A percentile compares a stretch with the other conserved stretches of the same genome.
These are phyloP conservation scores for Cyprinodon diabolis DNA, from an alignment of 2,797 vertebrate genomes.

Conservation along the genomic window DNA sequence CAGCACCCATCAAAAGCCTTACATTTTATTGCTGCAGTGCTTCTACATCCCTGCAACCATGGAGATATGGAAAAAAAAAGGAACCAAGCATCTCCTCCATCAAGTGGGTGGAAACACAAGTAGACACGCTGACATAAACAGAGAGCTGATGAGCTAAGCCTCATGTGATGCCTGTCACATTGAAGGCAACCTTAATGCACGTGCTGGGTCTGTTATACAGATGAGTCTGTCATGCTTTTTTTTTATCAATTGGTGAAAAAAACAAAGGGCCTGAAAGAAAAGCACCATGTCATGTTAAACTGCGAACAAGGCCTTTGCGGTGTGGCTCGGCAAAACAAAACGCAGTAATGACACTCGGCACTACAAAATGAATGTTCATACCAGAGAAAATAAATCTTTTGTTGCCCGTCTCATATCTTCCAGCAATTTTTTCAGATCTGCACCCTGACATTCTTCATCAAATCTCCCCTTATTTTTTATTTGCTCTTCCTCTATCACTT, in stretches of 20 bases:
- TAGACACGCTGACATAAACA: conserved; percentile 36
- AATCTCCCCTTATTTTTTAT: conserved; percentile 47
- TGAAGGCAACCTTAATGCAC: conserved; percentile 47
- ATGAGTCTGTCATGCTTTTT: conserved; percentile 30
- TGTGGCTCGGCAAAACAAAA: conserved; percentile 24
- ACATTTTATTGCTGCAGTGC: conserved; percentile 44
- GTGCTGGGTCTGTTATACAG: conserved; percentile 38
- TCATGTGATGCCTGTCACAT: conserved; percentile 62
- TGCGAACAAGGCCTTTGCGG: conserved; percentile 23
- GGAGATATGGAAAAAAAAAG: conserved; percentile 71
- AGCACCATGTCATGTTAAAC: conserved; percentile 20
- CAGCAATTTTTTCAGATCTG: conserved; percentile 31
- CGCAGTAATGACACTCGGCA: conserved; percentile 35
- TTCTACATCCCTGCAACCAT: conserved; percentile 71
- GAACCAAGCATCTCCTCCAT: conserved; percentile 54
- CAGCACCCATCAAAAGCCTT: conserved; percentile 65
- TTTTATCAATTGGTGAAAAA: conserved; percentile 14
- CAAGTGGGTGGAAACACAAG: conserved; percentile 61
- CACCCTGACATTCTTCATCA: conserved; percentile 36
- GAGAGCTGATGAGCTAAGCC: conserved; percentile 33
- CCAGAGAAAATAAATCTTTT: conserved; percentile 47
- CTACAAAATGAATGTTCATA: conserved; percentile 54
- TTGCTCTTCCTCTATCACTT: conserved; percentile 36
- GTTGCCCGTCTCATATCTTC: conserved; percentile 40
- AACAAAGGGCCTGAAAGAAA: conserved; percentile 21